Evolutionary conservation across 1,140 invertebrate species (phyloP).

Genomic region (Saxidomus purpurata): DNA sequence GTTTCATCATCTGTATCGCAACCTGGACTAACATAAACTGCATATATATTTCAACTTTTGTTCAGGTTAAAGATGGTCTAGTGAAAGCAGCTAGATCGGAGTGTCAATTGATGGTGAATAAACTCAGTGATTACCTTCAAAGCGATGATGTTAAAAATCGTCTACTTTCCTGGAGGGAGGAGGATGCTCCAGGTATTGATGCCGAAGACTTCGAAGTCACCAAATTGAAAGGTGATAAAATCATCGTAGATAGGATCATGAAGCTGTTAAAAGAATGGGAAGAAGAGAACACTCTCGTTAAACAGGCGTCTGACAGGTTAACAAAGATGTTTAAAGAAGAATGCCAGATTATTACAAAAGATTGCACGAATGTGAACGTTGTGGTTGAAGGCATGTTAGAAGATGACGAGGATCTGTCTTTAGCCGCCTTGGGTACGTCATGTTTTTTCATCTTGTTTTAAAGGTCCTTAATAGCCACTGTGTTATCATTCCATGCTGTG

Average conservation of each 20-base stretch:
- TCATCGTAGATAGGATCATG: slow-evolving; percentile 59
- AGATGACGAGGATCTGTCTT: background rate
- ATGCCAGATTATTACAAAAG: slow-evolving; percentile 62
- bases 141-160: slow-evolving; percentile 4
- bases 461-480: background rate
- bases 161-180: slow-evolving; percentile 45
- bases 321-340: slow-evolving; percentile 62
- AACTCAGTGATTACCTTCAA: slow-evolving; percentile 33
- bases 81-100: slow-evolving; percentile 23
- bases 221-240: slow-evolving; percentile 62
- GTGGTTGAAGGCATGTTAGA: slow-evolving; percentile 38
- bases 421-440: background rate
- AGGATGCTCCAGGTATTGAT: slow-evolving; percentile 57
- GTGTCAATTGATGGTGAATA: slow-evolving; percentile 43
- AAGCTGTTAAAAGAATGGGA: slow-evolving; percentile 55
- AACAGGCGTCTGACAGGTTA: slow-evolving; percentile 38
- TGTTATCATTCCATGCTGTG: background rate
- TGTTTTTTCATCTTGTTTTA: background rate
- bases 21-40: too few relatives aligned
- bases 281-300: slow-evolving; percentile 12
- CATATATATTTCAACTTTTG: too few relatives aligned
- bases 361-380: slow-evolving; percentile 64
- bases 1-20: too few relatives aligned
- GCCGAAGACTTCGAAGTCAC: slow-evolving; percentile 68
- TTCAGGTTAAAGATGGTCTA: slow-evolving; percentile 62